Evolutionary conservation across 2,113 vertebrate species (phyloP).

Genomic region (Xerus inauris): DNA sequence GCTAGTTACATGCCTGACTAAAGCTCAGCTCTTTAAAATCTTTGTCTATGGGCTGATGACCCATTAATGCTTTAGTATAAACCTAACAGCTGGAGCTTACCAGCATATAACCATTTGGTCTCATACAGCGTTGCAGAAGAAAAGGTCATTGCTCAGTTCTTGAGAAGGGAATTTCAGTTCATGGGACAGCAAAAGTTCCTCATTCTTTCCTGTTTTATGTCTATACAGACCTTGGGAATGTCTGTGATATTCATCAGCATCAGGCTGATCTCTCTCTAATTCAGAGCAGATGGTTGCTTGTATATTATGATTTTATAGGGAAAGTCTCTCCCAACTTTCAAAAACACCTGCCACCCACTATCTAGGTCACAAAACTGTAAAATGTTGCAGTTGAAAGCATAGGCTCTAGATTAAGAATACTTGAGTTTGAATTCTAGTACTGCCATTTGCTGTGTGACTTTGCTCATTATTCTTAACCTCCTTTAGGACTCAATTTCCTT

Average conservation of each 20-base stretch:
- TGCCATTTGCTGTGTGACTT: background rate
- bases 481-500: background rate
- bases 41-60: background rate
- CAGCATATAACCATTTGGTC: background rate
- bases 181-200: constrained; percentile 10
- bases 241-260: constrained; percentile 65
- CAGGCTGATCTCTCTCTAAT: constrained; percentile 63
- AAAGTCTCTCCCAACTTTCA: constrained; percentile 64
- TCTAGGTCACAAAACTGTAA: constrained; percentile 65
- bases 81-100: constrained; percentile 9
- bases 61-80: background rate
- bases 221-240: constrained; percentile 62
- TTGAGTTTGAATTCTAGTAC: constrained; percentile 10
- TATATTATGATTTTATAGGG: constrained; percentile 66
- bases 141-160: background rate
- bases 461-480: background rate
- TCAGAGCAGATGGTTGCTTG: constrained; percentile 73
- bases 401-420: constrained; percentile 50
- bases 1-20: background rate
- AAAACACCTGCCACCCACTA: constrained; percentile 64
- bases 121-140: constrained; percentile 5
- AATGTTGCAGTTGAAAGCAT: constrained; percentile 32
- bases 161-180: constrained; percentile 59
- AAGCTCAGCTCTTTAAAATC: background rate
- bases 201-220: constrained; percentile 26